A percentile compares a stretch with the other conserved stretches of the same genome.
These are phyloP conservation scores for Drosophila kuntzei DNA, from an alignment of 2,888 invertebrate genomes.

Conservation along the genomic window DNA sequence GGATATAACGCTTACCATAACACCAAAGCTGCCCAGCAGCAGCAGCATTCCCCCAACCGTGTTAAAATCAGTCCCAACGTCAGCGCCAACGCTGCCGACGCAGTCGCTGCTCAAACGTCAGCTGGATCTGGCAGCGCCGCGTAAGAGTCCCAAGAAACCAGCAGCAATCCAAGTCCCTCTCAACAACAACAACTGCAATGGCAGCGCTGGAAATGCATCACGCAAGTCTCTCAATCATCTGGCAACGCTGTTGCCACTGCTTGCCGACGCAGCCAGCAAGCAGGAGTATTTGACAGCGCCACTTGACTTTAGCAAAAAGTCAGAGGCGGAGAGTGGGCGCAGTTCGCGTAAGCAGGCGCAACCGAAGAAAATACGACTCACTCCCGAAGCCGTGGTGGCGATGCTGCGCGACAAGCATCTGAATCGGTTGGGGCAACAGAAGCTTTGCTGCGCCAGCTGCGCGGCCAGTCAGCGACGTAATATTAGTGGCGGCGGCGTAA, in stretches of 20 bases:
- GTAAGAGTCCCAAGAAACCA: constrained; percentile 74
- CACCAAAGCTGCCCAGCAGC: constrained; percentile 71
- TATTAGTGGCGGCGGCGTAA: constrained; percentile 56
- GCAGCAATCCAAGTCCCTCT: constrained; percentile 12
- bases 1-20: constrained; percentile 85
- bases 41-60: constrained; percentile 14
- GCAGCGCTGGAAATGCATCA: constrained; percentile 26
- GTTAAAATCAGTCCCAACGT: constrained; percentile 5
- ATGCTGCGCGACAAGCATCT: constrained; percentile 85
- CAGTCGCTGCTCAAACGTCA: constrained; percentile 76
- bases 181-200: constrained; percentile 16
- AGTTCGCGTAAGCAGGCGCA: constrained; percentile 86
- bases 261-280: constrained; percentile 79
- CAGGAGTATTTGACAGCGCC: constrained; percentile 65
- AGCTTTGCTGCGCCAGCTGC: constrained; percentile 82
- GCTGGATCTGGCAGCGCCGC: constrained; percentile 71
- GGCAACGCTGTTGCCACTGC: constrained; percentile 78
- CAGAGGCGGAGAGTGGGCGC: constrained; percentile 66
- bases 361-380: constrained; percentile 85
- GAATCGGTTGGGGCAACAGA: constrained; percentile 84
- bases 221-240: constrained; percentile 81
- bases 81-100: constrained; percentile 18
- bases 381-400: constrained; percentile 82
- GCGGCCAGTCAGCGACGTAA: constrained; percentile 59
- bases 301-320: constrained; percentile 81